Evolutionary conservation across 2,888 invertebrate species (phyloP), one percentile per base, ranked within the genome.

Genomic region (Macaria notata): DNA sequence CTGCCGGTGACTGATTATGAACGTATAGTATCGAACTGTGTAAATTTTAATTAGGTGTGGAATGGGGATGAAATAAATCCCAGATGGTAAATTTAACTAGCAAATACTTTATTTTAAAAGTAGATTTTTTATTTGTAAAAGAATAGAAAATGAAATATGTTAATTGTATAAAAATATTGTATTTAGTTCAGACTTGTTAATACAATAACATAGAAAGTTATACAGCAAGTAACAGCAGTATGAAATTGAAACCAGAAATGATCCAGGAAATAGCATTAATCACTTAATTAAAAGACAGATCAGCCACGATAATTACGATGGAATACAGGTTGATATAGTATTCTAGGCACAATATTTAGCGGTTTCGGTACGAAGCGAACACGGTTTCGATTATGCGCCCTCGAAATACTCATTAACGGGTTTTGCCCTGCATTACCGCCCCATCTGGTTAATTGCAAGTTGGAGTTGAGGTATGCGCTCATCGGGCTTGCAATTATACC

Each of bases 1-100:
- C 86, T 85, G 80, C 69, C 64, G 71, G 73, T 78, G 76, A 79
- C 77, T 82, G 75, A 75, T 77, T 72, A 75, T 72, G 59, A 71
- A 72, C 71, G 62, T 50, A 44, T 64, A 64, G 64, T 60, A 48
- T 59, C 9, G 47, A 53, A 48, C 54, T 56, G 49, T 59, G 39
- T 56, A 50, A 55, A 47, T 46, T 57, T 59, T 48, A 53, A 57
- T 56, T 61, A 9, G 1, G 19, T 19, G 19, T 19, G 19, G 19
- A 19, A 19, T 19, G 19, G 19, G 19, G 19, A 19, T 19, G 19
- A 19, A 19, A 19, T 19, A 19, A 19, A 19, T 19, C 19, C 19
- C 1, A 19, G 19, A 2, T 19, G 19, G 2, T 19, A 19, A 1
- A 2, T 19, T 19, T 19, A 19, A 19, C 19, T 19, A 19, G 19